Evolutionary conservation across 2,113 vertebrate genomes (phyloP), one percentile per base, ranked within the genome.

Genomic region (Suricata suricatta): DNA sequence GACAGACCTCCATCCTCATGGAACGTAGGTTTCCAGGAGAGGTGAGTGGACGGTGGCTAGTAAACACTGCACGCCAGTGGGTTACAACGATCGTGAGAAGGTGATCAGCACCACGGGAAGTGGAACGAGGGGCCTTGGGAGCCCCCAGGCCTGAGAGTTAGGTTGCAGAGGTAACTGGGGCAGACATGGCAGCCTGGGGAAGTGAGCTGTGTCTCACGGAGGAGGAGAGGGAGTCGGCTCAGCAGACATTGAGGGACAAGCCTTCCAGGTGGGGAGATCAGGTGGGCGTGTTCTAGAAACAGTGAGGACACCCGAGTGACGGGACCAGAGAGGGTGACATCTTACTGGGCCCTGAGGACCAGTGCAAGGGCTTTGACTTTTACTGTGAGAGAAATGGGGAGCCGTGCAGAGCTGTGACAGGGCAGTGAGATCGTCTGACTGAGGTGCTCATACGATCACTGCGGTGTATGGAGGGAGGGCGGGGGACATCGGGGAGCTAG

Each of bases 381-480:
- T 31, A 1, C 25, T n/a, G 9, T 0, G 12, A 47, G 66, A 41
- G 41, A 64, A 17, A 4, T 0, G 25, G 1, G 11, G 6, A 33
- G 38, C 16, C 25, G 7, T 85, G 33, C 31, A 33, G 79, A 60
- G 72, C 63, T 9, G 15, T 38, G 84, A 86, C 63, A 33, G 29
- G 83, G 64, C n/a, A 31, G 47, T 31, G 33, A 69, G 63, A 16
- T 25, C 4, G 13, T 33, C 31, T 47, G 69, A 21, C 23, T 19
- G 29, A 14, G 9, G 23, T 23, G 19, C 60, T 25, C 7, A 1
- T 16, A 23, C 2, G 44, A 3, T 29, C 44, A 2, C n/a, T 38
- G 7, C 15, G 33, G 31, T 21, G 0, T 35, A 1, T 2, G 0
- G 15, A 1, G 16, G 47, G 44, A 50, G 13, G 2, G 3, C 14